Percentiles rank a stretch among this genome's conserved stretches.
Evolutionary conservation across 2,113 vertebrate species (phyloP).

Genomic region (Aldabrachelys gigantea): DNA sequence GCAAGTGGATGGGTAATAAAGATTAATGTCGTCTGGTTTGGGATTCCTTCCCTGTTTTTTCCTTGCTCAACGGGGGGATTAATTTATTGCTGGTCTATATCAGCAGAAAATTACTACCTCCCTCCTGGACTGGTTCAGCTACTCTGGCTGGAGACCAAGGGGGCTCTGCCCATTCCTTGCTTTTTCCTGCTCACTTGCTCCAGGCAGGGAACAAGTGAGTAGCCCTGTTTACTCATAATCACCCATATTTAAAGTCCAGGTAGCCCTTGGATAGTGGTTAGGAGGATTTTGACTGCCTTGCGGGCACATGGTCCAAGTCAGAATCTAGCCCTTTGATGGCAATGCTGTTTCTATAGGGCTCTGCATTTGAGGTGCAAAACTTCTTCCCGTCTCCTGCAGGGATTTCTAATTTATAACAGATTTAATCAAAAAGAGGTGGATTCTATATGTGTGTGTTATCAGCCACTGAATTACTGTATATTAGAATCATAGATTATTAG

Average conservation of each 20-base stretch:
- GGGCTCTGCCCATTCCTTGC: background rate
- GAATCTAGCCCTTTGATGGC: background rate
- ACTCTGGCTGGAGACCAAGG: accelerated
- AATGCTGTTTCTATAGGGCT: background rate
- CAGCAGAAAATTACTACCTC: background rate
- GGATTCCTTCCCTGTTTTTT: background rate
- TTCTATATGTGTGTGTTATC: background rate
- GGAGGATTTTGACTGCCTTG: background rate
- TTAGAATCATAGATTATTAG: background rate
- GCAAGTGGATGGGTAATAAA: background rate
- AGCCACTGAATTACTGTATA: background rate
- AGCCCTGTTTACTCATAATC: background rate
- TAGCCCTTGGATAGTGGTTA: background rate
- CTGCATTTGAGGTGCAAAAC: background rate
- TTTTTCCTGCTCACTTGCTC: background rate
- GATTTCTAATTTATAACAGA: background rate
- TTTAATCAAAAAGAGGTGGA: background rate
- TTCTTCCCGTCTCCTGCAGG: background rate
- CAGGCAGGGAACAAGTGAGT: background rate
- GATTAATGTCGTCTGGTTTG: background rate
- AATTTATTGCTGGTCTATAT: background rate
- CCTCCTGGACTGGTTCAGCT: background rate
- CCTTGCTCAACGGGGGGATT: background rate
- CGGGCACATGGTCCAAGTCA: background rate
- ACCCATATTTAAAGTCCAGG: background rate